Conservation (phyloP, 2,888 invertebrate genomes). For the Bruchidius siliquastri region DNA sequence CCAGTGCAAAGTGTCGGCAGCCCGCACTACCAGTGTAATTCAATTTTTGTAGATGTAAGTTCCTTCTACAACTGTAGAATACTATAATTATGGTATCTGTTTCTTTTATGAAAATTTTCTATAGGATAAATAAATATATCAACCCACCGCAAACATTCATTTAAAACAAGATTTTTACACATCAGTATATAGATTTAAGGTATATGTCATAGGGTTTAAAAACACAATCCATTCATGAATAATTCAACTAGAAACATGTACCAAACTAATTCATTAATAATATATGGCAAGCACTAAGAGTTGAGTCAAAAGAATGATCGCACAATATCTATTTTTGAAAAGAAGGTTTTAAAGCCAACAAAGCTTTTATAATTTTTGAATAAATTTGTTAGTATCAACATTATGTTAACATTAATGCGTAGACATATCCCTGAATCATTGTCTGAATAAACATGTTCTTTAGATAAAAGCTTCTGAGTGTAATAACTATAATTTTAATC, state of each 20-base stretch:
- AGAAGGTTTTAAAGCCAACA: neutral
- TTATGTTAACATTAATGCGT: neutral
- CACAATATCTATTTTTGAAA: neutral
- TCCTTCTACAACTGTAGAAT: neutral
- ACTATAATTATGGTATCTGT: too few relatives aligned
- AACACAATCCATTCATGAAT: too few relatives aligned
- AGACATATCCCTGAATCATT: neutral
- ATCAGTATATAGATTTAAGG: too few relatives aligned
- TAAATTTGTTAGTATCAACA: neutral
- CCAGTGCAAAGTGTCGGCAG: too few relatives aligned
- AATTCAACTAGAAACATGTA: too few relatives aligned
- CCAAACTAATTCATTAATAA: too few relatives aligned
- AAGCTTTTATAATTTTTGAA: neutral
- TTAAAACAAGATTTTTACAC: too few relatives aligned
- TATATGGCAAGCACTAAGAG: too few relatives aligned
- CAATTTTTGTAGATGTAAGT: neutral
- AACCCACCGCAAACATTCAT: too few relatives aligned
- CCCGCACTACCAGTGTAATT: too few relatives aligned
- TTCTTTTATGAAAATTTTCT: neutral
- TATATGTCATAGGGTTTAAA: too few relatives aligned
- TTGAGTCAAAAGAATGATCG: neutral
- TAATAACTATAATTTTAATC: neutral
- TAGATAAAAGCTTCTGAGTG: neutral
- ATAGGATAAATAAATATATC: too few relatives aligned
- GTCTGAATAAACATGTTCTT: neutral